A percentile compares a stretch with the other conserved stretches of the same genome.
Evolutionary conservation across 2,888 invertebrate species (phyloP).

Genomic region (Drosophila macrospina): DNA sequence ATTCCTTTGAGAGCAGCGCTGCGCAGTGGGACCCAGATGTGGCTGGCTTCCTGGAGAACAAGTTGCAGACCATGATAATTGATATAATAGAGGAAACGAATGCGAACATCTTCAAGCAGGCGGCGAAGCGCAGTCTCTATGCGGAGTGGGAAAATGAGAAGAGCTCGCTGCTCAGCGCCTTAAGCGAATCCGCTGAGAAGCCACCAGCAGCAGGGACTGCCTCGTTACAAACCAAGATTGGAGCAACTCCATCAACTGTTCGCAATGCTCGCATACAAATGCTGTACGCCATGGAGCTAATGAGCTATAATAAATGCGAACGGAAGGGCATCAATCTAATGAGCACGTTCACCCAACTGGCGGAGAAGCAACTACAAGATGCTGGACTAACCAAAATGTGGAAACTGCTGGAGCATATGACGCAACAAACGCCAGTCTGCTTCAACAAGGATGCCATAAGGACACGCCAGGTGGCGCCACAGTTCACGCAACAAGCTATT

Average conservation of each 20-base stretch:
- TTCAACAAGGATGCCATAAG: conserved; percentile 90
- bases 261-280: conserved; percentile 91
- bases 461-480: conserved; percentile 90
- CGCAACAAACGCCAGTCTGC: conserved; percentile 90
- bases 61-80: neutral
- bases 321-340: conserved; percentile 90
- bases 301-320: conserved; percentile 92
- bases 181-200: neutral
- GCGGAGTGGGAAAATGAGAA: conserved; percentile 3
- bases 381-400: conserved; percentile 92
- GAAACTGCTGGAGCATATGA: conserved; percentile 95
- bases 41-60: neutral
- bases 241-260: conserved; percentile 69
- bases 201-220: too few relatives aligned
- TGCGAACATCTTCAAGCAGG: neutral
- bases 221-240: too few relatives aligned
- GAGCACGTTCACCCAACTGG: conserved; percentile 89
- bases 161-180: neutral
- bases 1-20: neutral
- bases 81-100: neutral
- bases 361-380: conserved; percentile 92
- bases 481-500: conserved; percentile 91
- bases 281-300: conserved; percentile 91
- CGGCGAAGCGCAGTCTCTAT: neutral
- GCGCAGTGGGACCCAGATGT: conserved; percentile 2